Evolutionary conservation across 2,888 invertebrate genomes (phyloP), one percentile per base, ranked within the genome.

Genomic region (Thera obeliscata): DNA sequence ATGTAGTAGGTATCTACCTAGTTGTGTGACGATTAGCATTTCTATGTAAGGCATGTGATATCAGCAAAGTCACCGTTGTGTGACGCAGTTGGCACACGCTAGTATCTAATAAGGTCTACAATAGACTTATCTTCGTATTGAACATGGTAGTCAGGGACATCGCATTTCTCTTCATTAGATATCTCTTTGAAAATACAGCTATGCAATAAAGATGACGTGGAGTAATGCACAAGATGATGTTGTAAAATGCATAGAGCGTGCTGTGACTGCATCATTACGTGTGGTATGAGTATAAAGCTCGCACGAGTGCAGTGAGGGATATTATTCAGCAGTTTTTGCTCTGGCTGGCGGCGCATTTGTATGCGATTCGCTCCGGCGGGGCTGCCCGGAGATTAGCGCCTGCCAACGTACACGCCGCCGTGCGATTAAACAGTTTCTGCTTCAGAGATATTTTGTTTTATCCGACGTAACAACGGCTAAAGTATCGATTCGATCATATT

Each of bases 251-350:
- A 81, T 78, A 82, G 80, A 82, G 81, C 80, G 84, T 83, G 84
- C 81, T 81, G 81, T 84, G 84, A 86, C 86, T 89, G 80, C 85
- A 86, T 87, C 82, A 89, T 89, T 89, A 86, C 81, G 84, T 84
- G 85, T 78, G 79, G 80, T 63, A 57, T 33, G 56, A 59, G 65
- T 79, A 85, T 83, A 85, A 85, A 87, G 85, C 87, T 83, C 81
- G 80, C 79, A 78, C 81, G 81, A 81, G 80, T 85, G 83, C 82
- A 85, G 83, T 77, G 83, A 84, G 83, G 85, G 84, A 87, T 87
- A 87, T 91, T 90, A 90, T 87, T 89, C 89, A 89, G 89, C 88
- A 88, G 86, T 91, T 91, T 91, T 90, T 91, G 84, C 86, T 74
- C 76, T 78, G 80, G 78, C 82, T 81, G 81, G 79, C 82, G 86